These are phyloP conservation scores for Capitulum mitella DNA, from an alignment of 2,888 invertebrate genomes.

Conservation along the genomic window DNA sequence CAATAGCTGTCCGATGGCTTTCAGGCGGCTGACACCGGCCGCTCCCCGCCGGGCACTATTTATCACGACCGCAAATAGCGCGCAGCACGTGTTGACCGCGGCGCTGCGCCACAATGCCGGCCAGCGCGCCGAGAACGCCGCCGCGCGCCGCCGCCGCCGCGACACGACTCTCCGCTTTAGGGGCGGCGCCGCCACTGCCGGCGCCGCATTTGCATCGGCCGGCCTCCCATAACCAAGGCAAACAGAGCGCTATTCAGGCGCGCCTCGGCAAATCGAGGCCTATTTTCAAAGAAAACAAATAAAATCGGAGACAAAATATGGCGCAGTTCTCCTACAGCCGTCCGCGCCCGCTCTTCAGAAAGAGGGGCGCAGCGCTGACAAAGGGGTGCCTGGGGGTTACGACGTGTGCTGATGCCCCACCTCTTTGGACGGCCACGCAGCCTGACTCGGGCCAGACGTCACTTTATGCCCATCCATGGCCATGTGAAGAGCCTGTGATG, in stretches of 20 bases:
- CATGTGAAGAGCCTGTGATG: too few species aligned
- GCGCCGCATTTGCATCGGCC: background rate
- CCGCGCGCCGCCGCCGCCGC: conserved; percentile 19
- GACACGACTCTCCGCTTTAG: conserved; percentile 15
- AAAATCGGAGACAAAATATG: conserved; percentile 20
- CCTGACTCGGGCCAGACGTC: too few species aligned
- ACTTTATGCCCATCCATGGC: too few species aligned
- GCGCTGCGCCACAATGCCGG: background rate
- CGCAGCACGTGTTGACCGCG: background rate
- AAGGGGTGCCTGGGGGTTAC: too few species aligned
- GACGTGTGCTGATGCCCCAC: too few species aligned
- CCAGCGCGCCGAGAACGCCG: conserved; percentile 9
- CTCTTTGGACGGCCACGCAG: too few species aligned
- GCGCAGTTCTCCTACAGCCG: background rate
- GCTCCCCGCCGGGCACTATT: background rate
- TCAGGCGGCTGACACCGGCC: background rate
- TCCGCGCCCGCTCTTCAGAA: too few species aligned
- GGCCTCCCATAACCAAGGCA: conserved; percentile 6
- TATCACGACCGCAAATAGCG: background rate
- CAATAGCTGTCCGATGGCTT: background rate
- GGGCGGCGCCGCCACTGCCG: background rate
- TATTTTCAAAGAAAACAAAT: conserved; percentile 27
- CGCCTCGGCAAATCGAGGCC: conserved; percentile 23
- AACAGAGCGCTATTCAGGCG: background rate
- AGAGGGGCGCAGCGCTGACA: too few species aligned